A percentile compares a stretch with the other conserved stretches of the same genome.
phyloP scores from a whole-genome alignment of 1,140 invertebrate species.

The Sarcophaga peregrina region DNA sequence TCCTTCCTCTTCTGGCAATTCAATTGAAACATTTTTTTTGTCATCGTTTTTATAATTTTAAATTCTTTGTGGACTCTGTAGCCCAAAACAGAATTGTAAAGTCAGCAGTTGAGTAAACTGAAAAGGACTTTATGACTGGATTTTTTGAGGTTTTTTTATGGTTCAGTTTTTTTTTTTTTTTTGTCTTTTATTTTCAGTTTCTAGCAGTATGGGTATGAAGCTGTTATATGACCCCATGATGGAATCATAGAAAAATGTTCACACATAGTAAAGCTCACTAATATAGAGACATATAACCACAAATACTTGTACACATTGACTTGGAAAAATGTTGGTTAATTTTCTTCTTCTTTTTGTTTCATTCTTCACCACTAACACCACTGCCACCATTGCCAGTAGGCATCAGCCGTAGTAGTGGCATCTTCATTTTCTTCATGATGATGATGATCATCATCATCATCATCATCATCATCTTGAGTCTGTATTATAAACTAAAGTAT shows the following conservation, averaged over 20 bases:
- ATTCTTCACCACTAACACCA: neutral
- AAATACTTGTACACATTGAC: conserved; percentile 16
- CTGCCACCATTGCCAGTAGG: neutral
- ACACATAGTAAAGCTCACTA: neutral
- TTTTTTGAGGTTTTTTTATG: too few species aligned
- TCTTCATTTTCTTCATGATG: too few species aligned
- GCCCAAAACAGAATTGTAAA: too few species aligned
- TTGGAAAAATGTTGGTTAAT: neutral
- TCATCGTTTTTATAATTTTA: too few species aligned
- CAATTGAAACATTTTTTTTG: too few species aligned
- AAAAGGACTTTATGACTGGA: too few species aligned
- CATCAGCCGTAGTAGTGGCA: neutral
- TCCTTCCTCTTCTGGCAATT: too few species aligned
- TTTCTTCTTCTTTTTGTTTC: neutral
- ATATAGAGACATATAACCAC: neutral
- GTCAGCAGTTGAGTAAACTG: too few species aligned
- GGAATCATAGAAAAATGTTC: conserved; percentile 12
- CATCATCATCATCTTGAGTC: neutral
- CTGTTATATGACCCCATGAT: neutral
- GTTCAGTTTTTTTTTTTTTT: neutral
- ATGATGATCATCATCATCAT: neutral
- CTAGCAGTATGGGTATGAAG: neutral
- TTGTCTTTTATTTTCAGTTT: neutral
- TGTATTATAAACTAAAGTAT: conserved; percentile 14
- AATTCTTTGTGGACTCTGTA: too few species aligned